These are phyloP conservation scores for Drosophila teissieri DNA, from an alignment of 1,140 invertebrate genomes.

Conservation along the genomic window DNA sequence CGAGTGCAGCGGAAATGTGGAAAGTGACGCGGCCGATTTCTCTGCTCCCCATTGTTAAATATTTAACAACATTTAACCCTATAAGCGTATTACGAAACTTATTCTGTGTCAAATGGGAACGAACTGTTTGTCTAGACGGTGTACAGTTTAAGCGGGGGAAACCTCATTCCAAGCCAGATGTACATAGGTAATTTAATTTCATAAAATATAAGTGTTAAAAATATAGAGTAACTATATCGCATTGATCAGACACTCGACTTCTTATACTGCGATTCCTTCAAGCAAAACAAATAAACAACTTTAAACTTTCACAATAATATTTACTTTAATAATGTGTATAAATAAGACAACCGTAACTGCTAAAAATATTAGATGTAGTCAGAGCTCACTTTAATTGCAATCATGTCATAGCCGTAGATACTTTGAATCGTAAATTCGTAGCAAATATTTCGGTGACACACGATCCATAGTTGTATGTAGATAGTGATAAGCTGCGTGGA, in stretches of 20 bases:
- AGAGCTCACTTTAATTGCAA: not conserved
- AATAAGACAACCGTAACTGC: too few relatives aligned
- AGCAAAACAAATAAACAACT: too few relatives aligned
- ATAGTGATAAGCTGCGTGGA: conserved; percentile 53
- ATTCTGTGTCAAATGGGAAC: conserved; percentile 51
- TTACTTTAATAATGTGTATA: too few relatives aligned
- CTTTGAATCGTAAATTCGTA: conserved; percentile 32
- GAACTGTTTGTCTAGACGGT: conserved; percentile 37
- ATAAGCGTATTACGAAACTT: conserved; percentile 57
- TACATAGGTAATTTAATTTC: too few relatives aligned
- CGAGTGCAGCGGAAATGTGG: conserved; percentile 65
- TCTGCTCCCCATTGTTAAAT: conserved; percentile 24
- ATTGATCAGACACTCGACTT: too few relatives aligned
- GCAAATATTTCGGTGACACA: conserved; percentile 33
- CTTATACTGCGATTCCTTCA: too few relatives aligned
- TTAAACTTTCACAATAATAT: too few relatives aligned
- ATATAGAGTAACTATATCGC: too few relatives aligned
- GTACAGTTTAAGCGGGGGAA: conserved; percentile 52
- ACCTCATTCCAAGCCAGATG: too few relatives aligned
- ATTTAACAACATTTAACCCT: conserved; percentile 38
- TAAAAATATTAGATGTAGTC: not conserved
- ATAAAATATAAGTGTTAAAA: too few relatives aligned
- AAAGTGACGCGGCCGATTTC: conserved; percentile 65
- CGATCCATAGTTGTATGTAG: conserved; percentile 57
- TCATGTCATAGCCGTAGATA: not conserved